phyloP scores from a whole-genome alignment of 1,140 invertebrate species.

The Anadara kagoshimensis region DNA sequence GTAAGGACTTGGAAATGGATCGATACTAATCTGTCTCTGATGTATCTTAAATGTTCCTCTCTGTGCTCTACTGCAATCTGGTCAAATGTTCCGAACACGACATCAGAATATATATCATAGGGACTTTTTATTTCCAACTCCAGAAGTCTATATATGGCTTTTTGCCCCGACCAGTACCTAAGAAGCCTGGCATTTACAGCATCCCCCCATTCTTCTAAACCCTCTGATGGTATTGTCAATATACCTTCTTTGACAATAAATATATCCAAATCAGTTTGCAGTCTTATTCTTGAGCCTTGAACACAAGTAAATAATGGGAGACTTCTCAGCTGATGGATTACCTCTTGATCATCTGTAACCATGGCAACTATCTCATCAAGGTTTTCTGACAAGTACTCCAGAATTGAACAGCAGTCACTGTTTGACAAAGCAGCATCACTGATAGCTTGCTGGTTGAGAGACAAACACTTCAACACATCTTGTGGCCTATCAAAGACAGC shows the following conservation, averaged over 20 bases:
- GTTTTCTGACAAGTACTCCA: constrained; percentile 1
- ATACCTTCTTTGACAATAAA: constrained; percentile 12
- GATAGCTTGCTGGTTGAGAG: background rate
- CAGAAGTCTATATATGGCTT: too few species aligned
- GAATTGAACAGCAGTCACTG: background rate
- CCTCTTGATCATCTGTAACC: background rate
- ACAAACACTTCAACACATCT: background rate
- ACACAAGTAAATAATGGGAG: background rate
- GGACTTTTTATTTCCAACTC: too few species aligned
- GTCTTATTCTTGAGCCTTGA: background rate
- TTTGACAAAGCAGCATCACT: background rate
- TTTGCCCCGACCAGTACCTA: too few species aligned
- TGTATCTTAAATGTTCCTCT: too few species aligned
- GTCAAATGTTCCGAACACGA: too few species aligned
- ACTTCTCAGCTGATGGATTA: background rate
- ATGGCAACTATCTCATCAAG: constrained; percentile 1
- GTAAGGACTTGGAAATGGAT: too few species aligned
- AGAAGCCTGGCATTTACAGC: background rate
- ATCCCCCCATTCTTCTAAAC: constrained; percentile 28
- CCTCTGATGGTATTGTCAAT: constrained; percentile 7
- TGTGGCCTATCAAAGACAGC: background rate
- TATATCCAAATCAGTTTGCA: background rate
- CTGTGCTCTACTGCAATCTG: too few species aligned
- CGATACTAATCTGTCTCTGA: too few species aligned
- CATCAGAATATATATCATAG: too few species aligned